phyloP scores from a whole-genome alignment of 2,113 vertebrate genomes.

The Stomatorhinus ivindoensis region DNA sequence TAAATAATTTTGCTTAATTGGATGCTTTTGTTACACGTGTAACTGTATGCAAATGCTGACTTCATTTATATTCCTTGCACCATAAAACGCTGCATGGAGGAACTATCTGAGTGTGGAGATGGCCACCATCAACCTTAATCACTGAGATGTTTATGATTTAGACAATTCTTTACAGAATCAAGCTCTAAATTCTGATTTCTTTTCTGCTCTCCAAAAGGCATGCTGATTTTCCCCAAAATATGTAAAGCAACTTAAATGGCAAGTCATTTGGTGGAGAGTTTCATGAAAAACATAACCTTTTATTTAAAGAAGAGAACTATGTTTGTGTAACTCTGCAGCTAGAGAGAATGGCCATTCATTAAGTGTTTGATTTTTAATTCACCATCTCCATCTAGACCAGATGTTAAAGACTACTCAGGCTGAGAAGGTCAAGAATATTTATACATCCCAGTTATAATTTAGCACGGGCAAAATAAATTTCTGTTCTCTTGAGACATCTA shows the following conservation, averaged over 20 bases:
- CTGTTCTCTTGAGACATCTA: conserved; percentile 16
- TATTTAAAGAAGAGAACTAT: not conserved
- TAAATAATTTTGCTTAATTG: not conserved
- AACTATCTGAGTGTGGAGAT: not conserved
- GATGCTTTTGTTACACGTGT: not conserved
- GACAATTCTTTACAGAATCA: not conserved
- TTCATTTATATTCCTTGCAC: not conserved
- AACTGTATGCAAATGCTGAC: not conserved
- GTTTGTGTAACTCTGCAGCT: not conserved
- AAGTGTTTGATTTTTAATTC: not conserved
- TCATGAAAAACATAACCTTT: not conserved
- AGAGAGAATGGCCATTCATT: not conserved
- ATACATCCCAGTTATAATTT: conserved; percentile 29
- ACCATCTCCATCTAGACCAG: conserved; percentile 15
- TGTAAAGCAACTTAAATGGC: not conserved
- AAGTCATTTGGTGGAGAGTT: not conserved
- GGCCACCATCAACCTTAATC: not conserved
- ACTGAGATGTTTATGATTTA: not conserved
- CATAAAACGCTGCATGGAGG: not conserved
- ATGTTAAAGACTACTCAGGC: conserved; percentile 26
- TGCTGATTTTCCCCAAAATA: not conserved
- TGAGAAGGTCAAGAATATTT: conserved; percentile 31
- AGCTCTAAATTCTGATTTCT: not conserved
- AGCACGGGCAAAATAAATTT: conserved; percentile 26
- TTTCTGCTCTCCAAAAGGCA: not conserved